Percentiles rank a stretch among this genome's conserved stretches.
These are phyloP conservation scores for Bimastos eiseni DNA, from an alignment of 2,888 invertebrate species.

Conservation along the genomic window DNA sequence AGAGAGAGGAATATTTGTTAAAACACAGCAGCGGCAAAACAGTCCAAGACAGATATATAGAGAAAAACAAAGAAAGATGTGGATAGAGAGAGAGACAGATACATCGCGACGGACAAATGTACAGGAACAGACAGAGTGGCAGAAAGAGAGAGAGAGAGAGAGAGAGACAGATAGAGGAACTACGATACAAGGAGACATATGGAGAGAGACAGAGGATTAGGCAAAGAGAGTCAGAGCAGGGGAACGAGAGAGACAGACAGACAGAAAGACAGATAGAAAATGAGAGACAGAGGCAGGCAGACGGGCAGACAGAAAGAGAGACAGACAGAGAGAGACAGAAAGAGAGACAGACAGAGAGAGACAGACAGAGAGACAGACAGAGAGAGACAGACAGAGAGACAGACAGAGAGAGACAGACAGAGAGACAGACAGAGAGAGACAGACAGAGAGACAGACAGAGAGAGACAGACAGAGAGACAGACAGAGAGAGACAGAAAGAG, in stretches of 20 bases:
- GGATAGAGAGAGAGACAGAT: too few species aligned
- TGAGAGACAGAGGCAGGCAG: too few species aligned
- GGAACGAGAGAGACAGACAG: not conserved
- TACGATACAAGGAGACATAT: too few species aligned
- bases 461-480: too few species aligned
- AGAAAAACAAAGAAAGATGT: too few species aligned
- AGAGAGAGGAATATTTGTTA: too few species aligned
- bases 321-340: too few species aligned
- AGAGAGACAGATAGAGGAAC: not conserved
- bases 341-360: not conserved
- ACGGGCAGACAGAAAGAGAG: too few species aligned
- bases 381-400: not conserved
- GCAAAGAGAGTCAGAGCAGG: not conserved
- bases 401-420: not conserved
- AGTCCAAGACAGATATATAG: too few species aligned
- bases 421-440: not conserved
- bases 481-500: too few species aligned
- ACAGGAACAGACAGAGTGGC: not conserved
- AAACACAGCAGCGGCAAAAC: too few species aligned
- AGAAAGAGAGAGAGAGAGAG: not conserved
- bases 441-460: too few species aligned
- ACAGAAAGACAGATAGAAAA: not conserved
- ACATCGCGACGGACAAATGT: not conserved
- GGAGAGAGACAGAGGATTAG: not conserved
- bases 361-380: not conserved